Percentiles rank a stretch among this genome's conserved stretches.
Conservation (phyloP, 2,797 vertebrate genomes). For the Pseudopleuronectes americanus region DNA sequence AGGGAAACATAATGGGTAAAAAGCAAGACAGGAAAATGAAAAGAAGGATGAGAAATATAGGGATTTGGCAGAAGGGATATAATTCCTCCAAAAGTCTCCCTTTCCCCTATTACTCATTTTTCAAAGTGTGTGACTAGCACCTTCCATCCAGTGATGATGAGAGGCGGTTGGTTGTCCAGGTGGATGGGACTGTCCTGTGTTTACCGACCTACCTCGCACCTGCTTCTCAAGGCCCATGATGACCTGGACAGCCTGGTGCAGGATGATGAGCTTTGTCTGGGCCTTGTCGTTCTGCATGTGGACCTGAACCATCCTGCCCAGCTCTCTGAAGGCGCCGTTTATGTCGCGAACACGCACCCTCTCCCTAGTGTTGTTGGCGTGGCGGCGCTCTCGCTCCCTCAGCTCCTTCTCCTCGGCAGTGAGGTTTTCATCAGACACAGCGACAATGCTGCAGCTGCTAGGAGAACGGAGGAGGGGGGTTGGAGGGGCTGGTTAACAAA, state of each 20-base stretch:
- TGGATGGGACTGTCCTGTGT: slow-evolving; percentile 49
- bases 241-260: slow-evolving; percentile 99
- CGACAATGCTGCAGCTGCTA: slow-evolving; percentile 75
- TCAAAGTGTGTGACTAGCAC: slow-evolving; percentile 26
- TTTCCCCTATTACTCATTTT: slow-evolving; percentile 34
- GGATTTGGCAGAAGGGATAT: slow-evolving; percentile 63
- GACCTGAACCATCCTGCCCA: slow-evolving; percentile 98
- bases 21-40: slow-evolving; percentile 45
- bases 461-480: slow-evolving; percentile 63
- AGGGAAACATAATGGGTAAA: slow-evolving; percentile 12
- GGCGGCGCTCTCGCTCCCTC: slow-evolving; percentile 96
- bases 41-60: slow-evolving; percentile 49
- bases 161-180: slow-evolving; percentile 36
- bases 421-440: slow-evolving; percentile 91
- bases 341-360: slow-evolving; percentile 98
- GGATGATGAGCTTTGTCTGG: slow-evolving; percentile 99
- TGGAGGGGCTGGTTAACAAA: slow-evolving; percentile 77
- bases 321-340: slow-evolving; percentile 99
- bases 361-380: slow-evolving; percentile 98
- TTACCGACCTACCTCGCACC: slow-evolving; percentile 97
- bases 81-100: slow-evolving; percentile 64
- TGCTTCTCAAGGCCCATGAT: slow-evolving; percentile 99
- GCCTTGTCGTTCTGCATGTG: slow-evolving; percentile 99
- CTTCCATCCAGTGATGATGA: slow-evolving; percentile 21
- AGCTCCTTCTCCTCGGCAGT: slow-evolving; percentile 98